Base-by-base conservation (phyloP, 2,113 vertebrate genomes). In the Sylvia atricapilla region DNA sequence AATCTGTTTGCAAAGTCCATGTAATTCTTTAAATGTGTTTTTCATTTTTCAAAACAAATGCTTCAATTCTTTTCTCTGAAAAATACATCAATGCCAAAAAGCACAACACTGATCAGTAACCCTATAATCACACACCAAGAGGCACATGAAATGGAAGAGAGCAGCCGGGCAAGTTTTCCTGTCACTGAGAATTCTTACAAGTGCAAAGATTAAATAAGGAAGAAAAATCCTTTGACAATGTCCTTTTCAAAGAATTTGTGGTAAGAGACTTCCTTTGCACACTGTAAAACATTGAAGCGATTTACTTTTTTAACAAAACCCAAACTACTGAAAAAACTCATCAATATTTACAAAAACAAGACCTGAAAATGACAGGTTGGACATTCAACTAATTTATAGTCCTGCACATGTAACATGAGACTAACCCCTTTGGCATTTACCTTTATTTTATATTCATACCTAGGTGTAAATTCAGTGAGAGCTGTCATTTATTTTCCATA, bases 41-140 rank as follows among this genome's bases (percentile, higher is more conserved):
- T 96, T 93, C 95, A 87, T 84, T 94, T 95, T 91, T 94, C 94
- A 94, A 96, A 97, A 96, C 77, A 96, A 96, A 95, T 28, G 89
- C 89, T 96, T 96, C 96, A 94, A 94, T 92, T 89, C 89, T 89
- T 94, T 97, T 93, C 91, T 97, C 96, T 96, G 95, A 97, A 97
- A 96, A 93, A 96, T 55, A 96, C 24, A 93, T 83, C 92, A 97
- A 95, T 94, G 92, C 92, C 94, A 96, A 63, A 94, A 95, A 96
- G 91, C 84, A 96, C 81, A 96, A 92, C 31, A 90, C 91, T 95
- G 27, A 95, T 91, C 95, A 97, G 90, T 91, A 95, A 92, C 93
- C 96, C 91, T 88, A 46, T 31, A 93, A 92, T 3, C 27, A 95
- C 50, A 96, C 84, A 72, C 60, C 72, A 69, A 70, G 7, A 93